These are phyloP conservation scores for Drosophila sp. DNA, from an alignment of 1,140 invertebrate species.

Conservation along the genomic window DNA sequence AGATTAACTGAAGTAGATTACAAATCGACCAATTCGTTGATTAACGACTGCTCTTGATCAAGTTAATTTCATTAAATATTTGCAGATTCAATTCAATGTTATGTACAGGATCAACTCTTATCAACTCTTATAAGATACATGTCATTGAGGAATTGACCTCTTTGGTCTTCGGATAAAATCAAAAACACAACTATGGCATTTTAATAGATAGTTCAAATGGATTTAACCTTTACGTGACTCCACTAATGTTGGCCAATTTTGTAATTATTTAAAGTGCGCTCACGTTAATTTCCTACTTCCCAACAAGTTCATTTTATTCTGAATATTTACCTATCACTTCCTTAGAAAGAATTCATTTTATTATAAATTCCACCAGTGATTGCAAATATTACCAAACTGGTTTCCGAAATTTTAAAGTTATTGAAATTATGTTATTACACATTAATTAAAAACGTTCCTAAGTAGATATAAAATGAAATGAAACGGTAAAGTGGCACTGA, in stretches of 20 bases:
- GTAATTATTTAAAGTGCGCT: slow-evolving; percentile 1
- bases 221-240: no score
- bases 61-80: background rate
- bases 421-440: background rate
- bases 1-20: slow-evolving; percentile 18
- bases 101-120: slow-evolving; percentile 10
- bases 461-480: slow-evolving; percentile 2
- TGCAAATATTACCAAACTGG: no score
- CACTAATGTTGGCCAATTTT: slow-evolving; percentile 4
- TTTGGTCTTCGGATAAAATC: no score
- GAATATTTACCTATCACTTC: no score
- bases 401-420: background rate
- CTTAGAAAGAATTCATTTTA: no score
- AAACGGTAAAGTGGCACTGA: slow-evolving; percentile 3
- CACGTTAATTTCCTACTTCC: background rate
- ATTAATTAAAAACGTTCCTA: background rate
- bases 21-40: background rate
- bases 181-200: background rate
- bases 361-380: no score
- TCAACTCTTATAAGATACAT: background rate
- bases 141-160: no score
- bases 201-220: background rate
- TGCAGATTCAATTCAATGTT: slow-evolving; percentile 11
- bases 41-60: slow-evolving; percentile 9
- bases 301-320: no score